Evolutionary conservation across 2,113 vertebrate species (phyloP), one percentile per base, ranked within the genome.

Genomic region (Halcyon senegalensis): DNA sequence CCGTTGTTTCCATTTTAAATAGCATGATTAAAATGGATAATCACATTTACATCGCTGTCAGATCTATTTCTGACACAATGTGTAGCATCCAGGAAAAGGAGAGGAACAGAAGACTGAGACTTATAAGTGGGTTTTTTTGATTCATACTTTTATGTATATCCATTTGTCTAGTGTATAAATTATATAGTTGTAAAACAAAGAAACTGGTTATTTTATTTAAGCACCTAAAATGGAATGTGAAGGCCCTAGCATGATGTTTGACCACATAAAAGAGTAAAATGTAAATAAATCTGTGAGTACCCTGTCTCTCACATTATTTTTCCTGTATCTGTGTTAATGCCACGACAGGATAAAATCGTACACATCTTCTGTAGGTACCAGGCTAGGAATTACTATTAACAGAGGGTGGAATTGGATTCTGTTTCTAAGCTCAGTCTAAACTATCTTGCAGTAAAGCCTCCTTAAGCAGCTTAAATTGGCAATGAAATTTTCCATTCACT

Each of bases 1-100:
- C 25, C 85, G 41, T 56, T 88, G 78, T 77, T 90, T 92, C 60
- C 48, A 92, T 88, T 77, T 95, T 84, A 90, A 90, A 77, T 60
- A 70, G 12, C 68, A 86, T 56, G 43, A 90, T 81, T 67, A 59
- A 93, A 95, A 80, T 44, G 27, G 63, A 72, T 82, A 76, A 79
- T 31, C 56, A 78, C 37, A 90, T 94, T 85, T 91, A 85, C 48
- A 83, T 76, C 5, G 2, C 37, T 74, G 68, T 77, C 59, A 63
- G 30, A 23, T 63, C 43, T 86, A 58, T 64, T 94, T 58, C 63
- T 68, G 63, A 80, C 44, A 90, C 23, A 19, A 35, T 5, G 5
- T 59, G 11, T 31, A 23, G 11, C 21, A 62, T 19, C 15, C 55
- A 86, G 23, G n/a, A 50, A 86, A 88, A 80, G 13, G 2, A 78